Evolutionary conservation across 92 coral and sea anemone species (phyloP), one percentile per base, ranked within the genome.

Genomic region (Epizoanthus stellaris): DNA sequence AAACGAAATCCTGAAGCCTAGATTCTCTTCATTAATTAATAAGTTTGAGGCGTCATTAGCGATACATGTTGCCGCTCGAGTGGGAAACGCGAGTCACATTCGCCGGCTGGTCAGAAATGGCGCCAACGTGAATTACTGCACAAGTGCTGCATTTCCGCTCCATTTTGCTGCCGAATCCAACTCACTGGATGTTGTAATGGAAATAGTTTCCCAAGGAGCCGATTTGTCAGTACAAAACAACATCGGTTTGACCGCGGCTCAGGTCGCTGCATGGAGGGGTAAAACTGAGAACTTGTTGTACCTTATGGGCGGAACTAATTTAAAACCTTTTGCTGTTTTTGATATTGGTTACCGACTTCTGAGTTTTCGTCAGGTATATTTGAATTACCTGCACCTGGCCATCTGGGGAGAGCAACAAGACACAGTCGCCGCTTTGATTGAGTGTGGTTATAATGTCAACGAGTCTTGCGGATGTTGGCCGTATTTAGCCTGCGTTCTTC

Each of bases 91-190:
- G 36, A 30, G 36, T 1, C 36, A 30, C 36, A 30, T 30, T 30
- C 36, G 36, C 36, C 36, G 36, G 2, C 36, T 30, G 36, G 36
- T 30, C 1, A 1, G 1, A 30, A 30, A 30, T 30, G 36, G 36
- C 36, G 36, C 36, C 20, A 56, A 40, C 60, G 56, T 76, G 13
- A 76, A 76, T 16, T 53, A 76, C 15, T 36, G 60, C 9, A 38
- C 8, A 7, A n/a, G 69, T 42, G 82, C 68, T 3, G 30, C 82
- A 5, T n/a, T 54, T 39, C 69, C 82, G 6, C 82, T 76, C 34
- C 82, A 76, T 15, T 15, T 59, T 3, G 82, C 82, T n/a, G 82
- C 20, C 36, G 36, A 30, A 30, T 30, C 36, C 36, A 30, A 30
- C 36, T 30, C 36, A 30, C 36, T 30, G 36, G 36, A 30, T 30